Conservation (phyloP, 2,797 vertebrate genomes). For the Nannoperca australis region DNA sequence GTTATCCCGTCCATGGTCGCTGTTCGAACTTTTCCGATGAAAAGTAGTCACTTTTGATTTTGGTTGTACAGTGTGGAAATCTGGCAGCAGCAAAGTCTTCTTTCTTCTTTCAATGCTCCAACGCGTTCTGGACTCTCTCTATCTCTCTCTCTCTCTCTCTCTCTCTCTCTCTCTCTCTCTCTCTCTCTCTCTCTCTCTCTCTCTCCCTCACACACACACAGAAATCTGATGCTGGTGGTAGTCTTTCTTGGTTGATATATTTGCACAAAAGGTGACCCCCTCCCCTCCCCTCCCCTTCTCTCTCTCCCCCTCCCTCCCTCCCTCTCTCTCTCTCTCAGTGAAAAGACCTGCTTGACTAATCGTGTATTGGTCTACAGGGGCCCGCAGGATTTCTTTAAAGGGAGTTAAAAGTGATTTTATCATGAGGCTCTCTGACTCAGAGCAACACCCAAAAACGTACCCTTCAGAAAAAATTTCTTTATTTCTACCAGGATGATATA, state of each 20-base stretch:
- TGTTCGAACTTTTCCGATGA: conserved; percentile 63
- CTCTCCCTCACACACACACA: conserved; percentile 54
- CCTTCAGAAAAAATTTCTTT: conserved; percentile 24
- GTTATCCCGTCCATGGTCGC: conserved; percentile 76
- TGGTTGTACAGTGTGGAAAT: conserved; percentile 36
- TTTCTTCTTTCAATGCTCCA: conserved; percentile 67
- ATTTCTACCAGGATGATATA: background rate
- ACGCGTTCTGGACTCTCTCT: conserved; percentile 56
- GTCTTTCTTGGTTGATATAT: conserved; percentile 86
- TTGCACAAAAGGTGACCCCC: conserved; percentile 87
- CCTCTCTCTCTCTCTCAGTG: conserved; percentile 47
- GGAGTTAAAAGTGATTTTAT: conserved; percentile 77
- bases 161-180: conserved; percentile 51
- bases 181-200: conserved; percentile 44
- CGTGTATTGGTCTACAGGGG: conserved; percentile 42
- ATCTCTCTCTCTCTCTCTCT: conserved; percentile 47
- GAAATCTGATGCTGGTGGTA: conserved; percentile 87
- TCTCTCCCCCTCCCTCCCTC: conserved; percentile 34
- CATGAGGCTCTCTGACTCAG: conserved; percentile 59
- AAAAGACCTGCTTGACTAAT: conserved; percentile 79
- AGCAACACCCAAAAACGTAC: conserved; percentile 13
- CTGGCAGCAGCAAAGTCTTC: conserved; percentile 54
- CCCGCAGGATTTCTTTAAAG: conserved; percentile 65
- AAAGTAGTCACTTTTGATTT: conserved; percentile 60
- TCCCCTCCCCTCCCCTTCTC: conserved; percentile 14